Evolutionary conservation across 35 echinoderm and acorn worm genomes (phyloP), one percentile per base, ranked within the genome.

Genomic region (Stichopus chloronotus): DNA sequence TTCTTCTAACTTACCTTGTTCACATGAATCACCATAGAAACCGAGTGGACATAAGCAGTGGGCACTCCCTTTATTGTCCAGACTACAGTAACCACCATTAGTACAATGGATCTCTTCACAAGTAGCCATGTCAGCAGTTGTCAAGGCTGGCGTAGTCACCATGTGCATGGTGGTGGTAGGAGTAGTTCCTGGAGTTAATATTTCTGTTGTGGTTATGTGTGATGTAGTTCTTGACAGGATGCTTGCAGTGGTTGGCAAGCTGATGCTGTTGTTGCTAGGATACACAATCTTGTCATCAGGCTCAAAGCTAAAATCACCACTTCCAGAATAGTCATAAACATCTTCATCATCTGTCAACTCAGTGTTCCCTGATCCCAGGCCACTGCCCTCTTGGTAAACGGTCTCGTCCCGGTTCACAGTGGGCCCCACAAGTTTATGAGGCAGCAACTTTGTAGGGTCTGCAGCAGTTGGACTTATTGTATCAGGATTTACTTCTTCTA

Each of bases 11-110:
- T 72, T 89, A 89, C 87, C 87, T 71, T 89, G 57, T 71, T 89
- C 87, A 71, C 87, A 89, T 9, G 25, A 71, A 24, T 17, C 59
- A 9, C 87, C 87, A 52, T 69, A 89, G 59, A 43, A 89, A 17
- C 87, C 61, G 0, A 89, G 87, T 19, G 87, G 87, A 72, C 87
- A 89, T 89, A 65, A 16, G 53, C 87, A 89, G n/a, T 71, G 87
- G 24, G 87, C 87, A 20, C 87, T 89, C 23, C 61, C 65, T 25
- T 59, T 69, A 54, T 61, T 69, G 61, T 89, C 87, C 87, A 89
- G 25, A 7, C 21, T 61, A 54, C 87, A 89, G 13, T n/a, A n/a
- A 23, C 87, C 87, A 20, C 87, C 87, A 71, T 89, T 89, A 12
- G 25, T 12, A 71, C 87, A 89, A 30, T 16, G 14, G 25, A 89